Evolutionary conservation across 2,113 vertebrate genomes (phyloP).

Genomic region (Pimephales promelas): DNA sequence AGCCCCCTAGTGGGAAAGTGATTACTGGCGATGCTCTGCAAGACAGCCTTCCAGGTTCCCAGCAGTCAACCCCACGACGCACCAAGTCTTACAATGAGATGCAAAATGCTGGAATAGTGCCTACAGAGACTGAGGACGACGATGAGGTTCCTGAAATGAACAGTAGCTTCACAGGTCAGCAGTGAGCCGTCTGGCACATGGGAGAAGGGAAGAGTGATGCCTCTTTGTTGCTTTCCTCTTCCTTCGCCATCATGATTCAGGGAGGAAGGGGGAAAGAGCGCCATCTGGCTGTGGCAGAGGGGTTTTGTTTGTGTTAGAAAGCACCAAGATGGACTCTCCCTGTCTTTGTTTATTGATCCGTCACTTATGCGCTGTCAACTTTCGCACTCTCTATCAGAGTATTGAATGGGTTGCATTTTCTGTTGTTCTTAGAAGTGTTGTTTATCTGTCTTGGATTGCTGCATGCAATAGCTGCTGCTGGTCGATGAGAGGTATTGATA

Average conservation of each 20-base stretch:
- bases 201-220: conserved; percentile 15
- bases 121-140: conserved; percentile 89
- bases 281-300: conserved; percentile 70
- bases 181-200: background rate
- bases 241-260: conserved; percentile 22
- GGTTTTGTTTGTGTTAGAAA: background rate
- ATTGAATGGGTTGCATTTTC: background rate
- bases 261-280: conserved; percentile 57
- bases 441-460: background rate
- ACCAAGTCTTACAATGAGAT: conserved; percentile 99
- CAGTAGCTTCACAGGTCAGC: conserved; percentile 98
- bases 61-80: conserved; percentile 91
- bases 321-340: background rate
- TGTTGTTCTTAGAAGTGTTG: background rate
- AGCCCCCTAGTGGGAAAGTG: conserved; percentile 95
- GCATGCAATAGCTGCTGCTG: background rate
- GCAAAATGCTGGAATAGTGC: conserved; percentile 99
- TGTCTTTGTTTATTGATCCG: background rate
- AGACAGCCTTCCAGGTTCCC: conserved; percentile 88
- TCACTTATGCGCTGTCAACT: background rate
- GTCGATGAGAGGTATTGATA: background rate
- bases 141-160: conserved; percentile 98
- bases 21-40: conserved; percentile 93
- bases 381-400: background rate
- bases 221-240: conserved; percentile 26